Evolutionary conservation across 30 jellyfish, hydroid and myxozoan species (phyloP).

Genomic region (Pseudorhiza aurosa): DNA sequence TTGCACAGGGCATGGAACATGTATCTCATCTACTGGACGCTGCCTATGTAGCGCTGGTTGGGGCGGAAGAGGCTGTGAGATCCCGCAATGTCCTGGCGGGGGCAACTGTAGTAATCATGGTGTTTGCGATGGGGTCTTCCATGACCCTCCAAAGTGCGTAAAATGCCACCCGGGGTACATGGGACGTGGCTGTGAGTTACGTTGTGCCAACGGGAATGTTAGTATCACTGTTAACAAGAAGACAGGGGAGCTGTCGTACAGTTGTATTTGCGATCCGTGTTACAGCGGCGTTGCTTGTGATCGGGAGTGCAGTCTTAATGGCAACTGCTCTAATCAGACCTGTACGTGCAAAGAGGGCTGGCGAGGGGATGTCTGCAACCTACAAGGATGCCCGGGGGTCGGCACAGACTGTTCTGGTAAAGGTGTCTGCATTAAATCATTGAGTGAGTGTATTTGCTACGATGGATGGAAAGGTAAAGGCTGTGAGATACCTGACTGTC

Average conservation of each 20-base stretch:
- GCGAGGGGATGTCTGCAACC: conserved; percentile 59
- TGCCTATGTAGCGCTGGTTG: conserved; percentile 71
- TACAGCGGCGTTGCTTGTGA: conserved; percentile 66
- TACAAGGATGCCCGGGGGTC: conserved; percentile 64
- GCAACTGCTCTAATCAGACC: conserved; percentile 40
- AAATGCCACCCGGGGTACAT: conserved; percentile 50
- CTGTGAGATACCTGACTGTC: conserved; percentile 68
- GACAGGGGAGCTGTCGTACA: conserved; percentile 6
- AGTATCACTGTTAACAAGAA: conserved; percentile 6
- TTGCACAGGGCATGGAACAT: conserved; percentile 66
- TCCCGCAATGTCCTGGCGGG: conserved; percentile 74
- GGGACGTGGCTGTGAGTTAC: conserved; percentile 76
- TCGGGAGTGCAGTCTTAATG: conserved; percentile 60
- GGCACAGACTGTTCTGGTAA: conserved; percentile 62
- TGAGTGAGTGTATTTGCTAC: conserved; percentile 60
- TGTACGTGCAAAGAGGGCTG: conserved; percentile 56
- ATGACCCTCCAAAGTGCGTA: conserved; percentile 63
- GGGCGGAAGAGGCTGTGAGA: conserved; percentile 71
- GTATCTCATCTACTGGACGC: conserved; percentile 69
- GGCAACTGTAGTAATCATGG: conserved; percentile 77
- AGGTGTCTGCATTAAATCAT: conserved; percentile 55
- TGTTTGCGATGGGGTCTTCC: conserved; percentile 56
- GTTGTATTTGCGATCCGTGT: conserved; percentile 30
- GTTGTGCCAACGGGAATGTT: conserved; percentile 50
- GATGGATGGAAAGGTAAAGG: conserved; percentile 71